Conservation (phyloP, 2,888 invertebrate genomes). For the Timandra comae region DNA sequence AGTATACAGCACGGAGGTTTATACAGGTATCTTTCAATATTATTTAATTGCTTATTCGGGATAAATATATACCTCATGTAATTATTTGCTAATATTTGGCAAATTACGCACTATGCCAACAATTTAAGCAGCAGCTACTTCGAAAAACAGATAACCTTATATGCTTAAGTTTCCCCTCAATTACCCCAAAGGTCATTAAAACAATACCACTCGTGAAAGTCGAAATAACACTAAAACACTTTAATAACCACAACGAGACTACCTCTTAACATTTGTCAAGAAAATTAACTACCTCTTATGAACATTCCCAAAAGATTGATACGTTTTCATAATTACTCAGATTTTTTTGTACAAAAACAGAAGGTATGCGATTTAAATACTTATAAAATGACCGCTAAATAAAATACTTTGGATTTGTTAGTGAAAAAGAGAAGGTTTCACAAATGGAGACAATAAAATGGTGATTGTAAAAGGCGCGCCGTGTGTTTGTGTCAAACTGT, state of each 20-base stretch:
- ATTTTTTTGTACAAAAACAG: background rate
- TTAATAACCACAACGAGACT: background rate
- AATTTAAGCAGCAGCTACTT: too few relatives aligned
- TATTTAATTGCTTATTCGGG: too few relatives aligned
- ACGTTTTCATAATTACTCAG: too few relatives aligned
- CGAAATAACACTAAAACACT: too few relatives aligned
- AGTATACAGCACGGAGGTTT: too few relatives aligned
- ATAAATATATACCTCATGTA: too few relatives aligned
- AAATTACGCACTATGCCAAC: too few relatives aligned
- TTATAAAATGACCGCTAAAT: background rate
- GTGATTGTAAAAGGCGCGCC: conserved; percentile 39
- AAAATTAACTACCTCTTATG: background rate
- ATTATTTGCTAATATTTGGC: too few relatives aligned
- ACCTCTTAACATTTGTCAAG: background rate
- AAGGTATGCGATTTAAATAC: background rate
- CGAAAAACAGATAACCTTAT: too few relatives aligned
- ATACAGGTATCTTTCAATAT: too few relatives aligned
- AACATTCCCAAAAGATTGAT: too few relatives aligned
- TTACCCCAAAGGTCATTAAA: background rate
- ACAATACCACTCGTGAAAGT: too few relatives aligned
- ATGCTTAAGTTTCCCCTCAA: background rate
- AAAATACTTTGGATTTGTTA: conserved; percentile 25
- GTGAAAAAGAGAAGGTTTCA: conserved; percentile 33
- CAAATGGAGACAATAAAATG: conserved; percentile 53
- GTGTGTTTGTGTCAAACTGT: conserved; percentile 41